Evolutionary conservation across 2,797 vertebrate genomes (phyloP).

Genomic region (Falco peregrinus): DNA sequence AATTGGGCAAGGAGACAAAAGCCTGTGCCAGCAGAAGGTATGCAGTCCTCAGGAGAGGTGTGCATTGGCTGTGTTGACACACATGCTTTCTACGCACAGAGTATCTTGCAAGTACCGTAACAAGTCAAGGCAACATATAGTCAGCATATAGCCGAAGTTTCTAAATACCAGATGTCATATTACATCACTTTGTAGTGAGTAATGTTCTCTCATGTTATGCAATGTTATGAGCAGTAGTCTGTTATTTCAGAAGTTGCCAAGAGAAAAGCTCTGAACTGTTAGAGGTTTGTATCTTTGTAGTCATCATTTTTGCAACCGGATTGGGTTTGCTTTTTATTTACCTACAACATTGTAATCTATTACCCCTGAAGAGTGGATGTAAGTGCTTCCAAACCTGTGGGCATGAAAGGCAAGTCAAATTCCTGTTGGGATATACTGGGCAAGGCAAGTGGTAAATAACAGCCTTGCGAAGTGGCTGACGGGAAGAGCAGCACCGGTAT

Average conservation of each 20-base stretch:
- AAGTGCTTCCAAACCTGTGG: not conserved
- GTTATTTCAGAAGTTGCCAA: not conserved
- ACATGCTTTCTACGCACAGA: not conserved
- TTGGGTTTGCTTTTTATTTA: not conserved
- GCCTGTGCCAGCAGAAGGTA: not conserved
- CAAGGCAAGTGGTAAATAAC: not conserved
- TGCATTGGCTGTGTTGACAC: not conserved
- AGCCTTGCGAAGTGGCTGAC: not conserved
- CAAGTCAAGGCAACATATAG: slow-evolving; percentile 20
- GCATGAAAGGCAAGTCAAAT: not conserved
- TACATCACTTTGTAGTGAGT: not conserved
- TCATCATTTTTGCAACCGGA: rapidly evolving
- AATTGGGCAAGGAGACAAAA: not conserved
- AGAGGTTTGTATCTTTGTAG: not conserved
- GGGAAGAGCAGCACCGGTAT: not conserved
- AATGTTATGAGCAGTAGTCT: not conserved
- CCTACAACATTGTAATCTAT: not conserved
- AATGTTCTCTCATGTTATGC: not conserved
- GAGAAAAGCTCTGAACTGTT: not conserved
- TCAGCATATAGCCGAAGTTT: not conserved
- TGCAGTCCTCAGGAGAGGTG: not conserved
- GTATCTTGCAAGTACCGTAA: not conserved
- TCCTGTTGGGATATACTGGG: not conserved
- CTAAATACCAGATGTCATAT: slow-evolving; percentile 27
- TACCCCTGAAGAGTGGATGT: not conserved